These are phyloP conservation scores for Leucophenga varia DNA, from an alignment of 1,140 invertebrate species.

Conservation along the genomic window DNA sequence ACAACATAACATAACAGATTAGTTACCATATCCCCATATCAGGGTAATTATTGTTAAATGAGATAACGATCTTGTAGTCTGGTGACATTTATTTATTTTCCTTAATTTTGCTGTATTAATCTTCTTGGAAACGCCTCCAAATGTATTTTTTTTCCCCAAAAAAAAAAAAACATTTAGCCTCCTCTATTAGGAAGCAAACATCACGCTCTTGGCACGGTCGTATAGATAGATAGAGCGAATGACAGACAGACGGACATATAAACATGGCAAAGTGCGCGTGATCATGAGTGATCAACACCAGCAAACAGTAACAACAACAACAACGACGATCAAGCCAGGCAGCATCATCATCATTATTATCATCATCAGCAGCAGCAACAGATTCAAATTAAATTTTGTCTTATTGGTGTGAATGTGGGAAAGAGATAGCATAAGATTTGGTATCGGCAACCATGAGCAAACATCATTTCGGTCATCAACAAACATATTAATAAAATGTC, in stretches of 20 bases:
- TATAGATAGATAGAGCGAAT: slow-evolving; percentile 17
- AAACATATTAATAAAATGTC: slow-evolving; percentile 14
- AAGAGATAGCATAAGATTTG: too few relatives aligned
- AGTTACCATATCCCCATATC: slow-evolving; percentile 57
- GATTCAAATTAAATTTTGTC: slow-evolving; percentile 23
- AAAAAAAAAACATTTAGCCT: too few relatives aligned
- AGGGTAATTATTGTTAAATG: slow-evolving; percentile 58
- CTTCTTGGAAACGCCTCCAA: slow-evolving; percentile 49
- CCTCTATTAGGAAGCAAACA: too few relatives aligned
- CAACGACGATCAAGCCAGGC: too few relatives aligned
- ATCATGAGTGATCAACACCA: slow-evolving; percentile 6
- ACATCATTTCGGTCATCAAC: slow-evolving; percentile 12
- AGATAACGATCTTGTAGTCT: slow-evolving; percentile 56
- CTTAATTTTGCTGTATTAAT: slow-evolving; percentile 57
- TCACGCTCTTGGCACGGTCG: too few relatives aligned
- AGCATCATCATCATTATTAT: not conserved
- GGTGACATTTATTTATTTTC: slow-evolving; percentile 58
- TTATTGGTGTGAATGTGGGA: slow-evolving; percentile 15
- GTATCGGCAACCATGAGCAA: slow-evolving; percentile 3
- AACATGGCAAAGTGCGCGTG: slow-evolving; percentile 11
- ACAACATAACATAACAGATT: slow-evolving; percentile 54
- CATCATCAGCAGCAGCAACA: slow-evolving; percentile 6
- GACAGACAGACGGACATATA: slow-evolving; percentile 12
- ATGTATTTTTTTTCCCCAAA: too few relatives aligned
- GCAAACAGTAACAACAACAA: too few relatives aligned